Evolutionary conservation across 2,113 vertebrate species (phyloP).

Genomic region (Seriola quinqueradiata): DNA sequence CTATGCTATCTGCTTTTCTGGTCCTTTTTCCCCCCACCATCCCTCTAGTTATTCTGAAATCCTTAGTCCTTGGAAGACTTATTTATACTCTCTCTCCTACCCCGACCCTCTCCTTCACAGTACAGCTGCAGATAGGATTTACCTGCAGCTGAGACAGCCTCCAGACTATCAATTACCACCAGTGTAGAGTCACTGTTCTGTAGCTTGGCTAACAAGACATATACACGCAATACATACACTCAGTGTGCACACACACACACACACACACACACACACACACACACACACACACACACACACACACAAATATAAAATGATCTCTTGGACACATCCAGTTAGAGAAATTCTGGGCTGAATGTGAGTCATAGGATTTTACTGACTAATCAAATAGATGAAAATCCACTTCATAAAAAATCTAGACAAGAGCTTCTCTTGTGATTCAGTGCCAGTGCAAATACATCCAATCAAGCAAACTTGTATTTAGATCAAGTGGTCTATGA

Average conservation of each 20-base stretch:
- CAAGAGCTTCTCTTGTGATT: conserved; percentile 18
- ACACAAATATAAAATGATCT: neutral
- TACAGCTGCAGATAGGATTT: conserved; percentile 75
- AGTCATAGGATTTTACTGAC: conserved; percentile 44
- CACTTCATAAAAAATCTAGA: conserved; percentile 14
- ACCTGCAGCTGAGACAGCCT: conserved; percentile 85
- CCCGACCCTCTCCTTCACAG: conserved; percentile 43
- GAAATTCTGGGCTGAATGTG: conserved; percentile 39
- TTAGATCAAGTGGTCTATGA: conserved; percentile 29
- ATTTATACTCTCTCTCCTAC: conserved; percentile 61
- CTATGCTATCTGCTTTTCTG: conserved; percentile 31
- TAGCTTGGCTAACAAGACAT: conserved; percentile 68
- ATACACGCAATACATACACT: conserved; percentile 41
- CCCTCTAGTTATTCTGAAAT: conserved; percentile 72
- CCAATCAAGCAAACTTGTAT: conserved; percentile 40
- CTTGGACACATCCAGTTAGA: conserved; percentile 40
- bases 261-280: too few species aligned
- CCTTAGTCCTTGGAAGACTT: conserved; percentile 71
- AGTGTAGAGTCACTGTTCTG: conserved; percentile 76
- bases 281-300: conserved; percentile 12
- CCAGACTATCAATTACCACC: conserved; percentile 86
- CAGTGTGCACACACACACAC: too few species aligned
- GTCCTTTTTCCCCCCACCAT: neutral
- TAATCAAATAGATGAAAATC: conserved; percentile 51
- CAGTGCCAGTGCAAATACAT: neutral